A percentile compares a stretch with the other conserved stretches of the same genome.
Conservation (phyloP, 2,797 vertebrate genomes). For the Chrysocyon brachyurus region DNA sequence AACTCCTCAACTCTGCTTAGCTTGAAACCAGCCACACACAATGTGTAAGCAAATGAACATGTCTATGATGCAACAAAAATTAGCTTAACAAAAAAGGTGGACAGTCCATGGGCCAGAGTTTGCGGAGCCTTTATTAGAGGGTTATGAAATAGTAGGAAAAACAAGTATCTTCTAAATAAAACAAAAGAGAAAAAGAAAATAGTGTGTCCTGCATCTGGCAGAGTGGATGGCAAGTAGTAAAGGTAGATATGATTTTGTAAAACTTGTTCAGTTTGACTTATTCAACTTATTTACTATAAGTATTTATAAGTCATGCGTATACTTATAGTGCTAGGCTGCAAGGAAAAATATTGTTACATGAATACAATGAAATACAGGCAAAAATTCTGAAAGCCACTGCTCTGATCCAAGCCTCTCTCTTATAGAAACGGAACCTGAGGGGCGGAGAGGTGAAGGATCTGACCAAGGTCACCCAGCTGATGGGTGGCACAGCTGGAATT, state of each 20-base stretch:
- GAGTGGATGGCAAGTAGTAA: not conserved
- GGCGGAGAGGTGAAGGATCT: not conserved
- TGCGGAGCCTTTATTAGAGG: not conserved
- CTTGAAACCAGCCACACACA: not conserved
- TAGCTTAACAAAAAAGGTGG: not conserved
- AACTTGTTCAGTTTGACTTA: not conserved
- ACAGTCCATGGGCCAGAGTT: not conserved
- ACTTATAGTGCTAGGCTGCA: not conserved
- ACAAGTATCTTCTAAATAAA: not conserved
- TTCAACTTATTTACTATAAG: not conserved
- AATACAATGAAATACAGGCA: not conserved
- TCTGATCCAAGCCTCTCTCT: not conserved
- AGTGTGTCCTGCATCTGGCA: not conserved
- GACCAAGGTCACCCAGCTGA: not conserved
- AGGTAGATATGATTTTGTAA: not conserved
- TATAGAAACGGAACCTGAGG: constrained; percentile 22
- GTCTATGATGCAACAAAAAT: not conserved
- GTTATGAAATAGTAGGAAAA: constrained; percentile 7
- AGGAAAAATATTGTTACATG: not conserved
- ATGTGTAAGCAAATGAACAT: not conserved
- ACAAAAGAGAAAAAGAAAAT: not conserved
- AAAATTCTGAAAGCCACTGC: not conserved
- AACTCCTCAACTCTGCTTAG: not conserved
- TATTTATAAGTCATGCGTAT: not conserved
- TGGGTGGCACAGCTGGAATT: not conserved